Conservation (phyloP, 1,140 invertebrate genomes). For the Micrasema minimum region DNA sequence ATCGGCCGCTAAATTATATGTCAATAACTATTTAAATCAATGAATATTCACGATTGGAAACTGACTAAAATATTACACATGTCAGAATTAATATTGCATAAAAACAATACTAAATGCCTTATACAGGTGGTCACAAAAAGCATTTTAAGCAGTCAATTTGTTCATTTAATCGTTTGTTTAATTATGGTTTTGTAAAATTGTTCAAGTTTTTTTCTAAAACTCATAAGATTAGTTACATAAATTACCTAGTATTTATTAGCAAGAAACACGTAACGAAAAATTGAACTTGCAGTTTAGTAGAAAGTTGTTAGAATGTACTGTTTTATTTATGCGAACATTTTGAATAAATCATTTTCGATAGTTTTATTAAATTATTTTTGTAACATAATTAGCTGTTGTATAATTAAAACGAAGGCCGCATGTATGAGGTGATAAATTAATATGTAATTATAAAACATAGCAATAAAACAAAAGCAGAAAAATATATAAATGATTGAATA, state of each 20-base stretch:
- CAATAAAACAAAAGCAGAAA: background rate
- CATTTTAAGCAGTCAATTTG: too few relatives aligned
- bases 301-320: background rate
- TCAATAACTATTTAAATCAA: constrained; percentile 35
- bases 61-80: constrained; percentile 22
- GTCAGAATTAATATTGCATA: constrained; percentile 22
- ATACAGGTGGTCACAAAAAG: constrained; percentile 9
- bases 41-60: constrained; percentile 15
- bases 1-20: constrained; percentile 24
- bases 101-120: constrained; percentile 1
- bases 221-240: too few relatives aligned
- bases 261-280: too few relatives aligned
- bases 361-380: background rate
- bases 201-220: too few relatives aligned
- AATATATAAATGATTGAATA: background rate
- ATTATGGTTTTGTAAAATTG: too few relatives aligned
- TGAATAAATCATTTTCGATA: background rate
- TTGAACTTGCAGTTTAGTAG: too few relatives aligned
- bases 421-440: background rate
- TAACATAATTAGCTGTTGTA: background rate
- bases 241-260: too few relatives aligned
- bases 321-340: background rate
- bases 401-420: background rate
- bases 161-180: too few relatives aligned
- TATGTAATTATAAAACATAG: background rate